Base-by-base conservation (phyloP, 2,888 invertebrate genomes). In the Drosophila gaucha region DNA sequence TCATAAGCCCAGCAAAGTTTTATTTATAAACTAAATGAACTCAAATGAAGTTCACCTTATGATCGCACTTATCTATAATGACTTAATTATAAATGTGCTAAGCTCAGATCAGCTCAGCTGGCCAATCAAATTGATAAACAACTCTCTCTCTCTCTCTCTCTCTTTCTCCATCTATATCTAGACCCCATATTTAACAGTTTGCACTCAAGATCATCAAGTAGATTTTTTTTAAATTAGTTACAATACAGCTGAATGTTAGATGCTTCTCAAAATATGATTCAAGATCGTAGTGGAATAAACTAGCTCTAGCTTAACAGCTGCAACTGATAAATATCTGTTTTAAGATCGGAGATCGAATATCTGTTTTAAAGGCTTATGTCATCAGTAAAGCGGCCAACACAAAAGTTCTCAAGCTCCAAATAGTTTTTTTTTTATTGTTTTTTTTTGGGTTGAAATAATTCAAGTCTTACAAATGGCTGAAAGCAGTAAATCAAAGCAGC, bases 401-500 rank as follows among this genome's bases (percentile, higher is more conserved):
- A 74, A 74, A 50, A 62, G 51, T 76, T 74, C 76, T 76, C 74
- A 74, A 76, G 76, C 72, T 71, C 73, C 59, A 75, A 76, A 73
- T 71, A 43, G 44, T 47, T 60, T 69, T 58, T 68, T 36, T 22
- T 59, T 59, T 38, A 10, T 56, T 22, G 14, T 16, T 16, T 16
- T 18, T 36, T 60, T 68, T 24, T 46, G 46, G 51, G 50, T 39
- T 26, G 41, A 71, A 60, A 76, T 67, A 74, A 70, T 65, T 70
- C 67, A 85, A 57, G 70, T 85, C 74, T 63, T 67, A 51, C 62
- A 62, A 64, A 59, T 72, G 62, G 33, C 68, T 58, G 58, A 85
- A 78, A 75, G 64, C 76, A 68, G 68, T 82, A 80, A 87, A 85
- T 85, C 86, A 87, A 71, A 87, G 67, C 79, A 69, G 76, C 75